Base-by-base conservation (phyloP, 1,140 invertebrate genomes). In the Drosophila takahashii region DNA sequence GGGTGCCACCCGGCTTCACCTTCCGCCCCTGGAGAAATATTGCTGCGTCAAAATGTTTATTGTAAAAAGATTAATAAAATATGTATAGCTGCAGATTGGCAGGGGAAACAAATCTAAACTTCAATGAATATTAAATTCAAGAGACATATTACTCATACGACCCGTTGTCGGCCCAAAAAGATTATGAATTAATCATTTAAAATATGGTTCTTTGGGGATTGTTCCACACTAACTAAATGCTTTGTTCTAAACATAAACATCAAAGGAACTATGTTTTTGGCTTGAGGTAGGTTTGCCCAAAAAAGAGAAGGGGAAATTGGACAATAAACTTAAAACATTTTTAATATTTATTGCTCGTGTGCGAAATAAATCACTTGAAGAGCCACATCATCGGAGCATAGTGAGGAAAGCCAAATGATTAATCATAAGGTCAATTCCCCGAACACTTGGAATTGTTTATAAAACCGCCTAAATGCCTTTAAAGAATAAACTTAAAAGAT, bases 31-130 rank as follows among this genome's bases (percentile, higher is more conserved):
- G 22, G 22, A 70, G 59, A 69, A 77, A 64, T 77, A 77, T 87
- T 27, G 56, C 59, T 72, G 69, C 62, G 65, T 53, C 58, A 87
- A 78, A 87, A 79, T 86, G 83, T 86, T 86, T 86, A 87, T 87
- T 84, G 71, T 58, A 64, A 53, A 65, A 59, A 78, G 62, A 77
- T 77, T 77, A 77, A 77, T 77, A 77, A 77, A 77, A 77, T 69
- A 77, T 77, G 73, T 69, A 60, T 50, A 50, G n/a, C 13, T n/a
- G 18, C 13, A 39, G 18, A 26, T 13, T n/a, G 34, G 13, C 13
- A 26, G 0, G 15, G 10, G 11, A 10, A 44, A 44, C 18, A 16
- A 27, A n/a, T 32, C 18, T 6, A 10, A 6, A 64, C 9, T 27
- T 45, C 32, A 22, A 26, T 45, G 32, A 67, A 69, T 32, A 53